Evolutionary conservation across 1,140 invertebrate genomes (phyloP).

Genomic region (Drosophila bifasciata): DNA sequence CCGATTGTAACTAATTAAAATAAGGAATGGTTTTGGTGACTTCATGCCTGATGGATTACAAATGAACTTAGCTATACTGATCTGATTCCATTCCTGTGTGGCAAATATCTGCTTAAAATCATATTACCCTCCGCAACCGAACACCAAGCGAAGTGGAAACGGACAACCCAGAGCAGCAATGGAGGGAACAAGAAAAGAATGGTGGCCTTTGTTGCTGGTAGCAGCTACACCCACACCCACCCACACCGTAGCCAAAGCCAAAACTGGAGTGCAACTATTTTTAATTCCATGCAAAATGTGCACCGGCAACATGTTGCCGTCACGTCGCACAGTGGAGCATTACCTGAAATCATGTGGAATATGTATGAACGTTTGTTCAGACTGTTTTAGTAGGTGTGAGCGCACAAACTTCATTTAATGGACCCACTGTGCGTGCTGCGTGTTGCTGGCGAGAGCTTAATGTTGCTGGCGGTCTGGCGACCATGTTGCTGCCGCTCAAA

Average conservation of each 20-base stretch:
- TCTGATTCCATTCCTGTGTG: too few relatives aligned
- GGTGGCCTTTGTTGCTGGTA: constrained; percentile 60
- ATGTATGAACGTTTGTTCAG: too few relatives aligned
- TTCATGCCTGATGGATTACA: too few relatives aligned
- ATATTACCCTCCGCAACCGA: too few relatives aligned
- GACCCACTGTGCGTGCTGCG: constrained; percentile 4
- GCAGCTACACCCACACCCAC: constrained; percentile 42
- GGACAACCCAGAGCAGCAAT: neutral
- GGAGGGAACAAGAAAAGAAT: constrained; percentile 54
- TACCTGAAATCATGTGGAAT: too few relatives aligned
- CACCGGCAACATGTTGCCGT: constrained; percentile 59
- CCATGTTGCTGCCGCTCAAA: constrained; percentile 53
- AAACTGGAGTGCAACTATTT: constrained; percentile 77
- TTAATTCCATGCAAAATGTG: constrained; percentile 69
- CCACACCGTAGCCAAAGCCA: constrained; percentile 45
- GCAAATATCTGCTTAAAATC: too few relatives aligned
- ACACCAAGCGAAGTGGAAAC: constrained; percentile 8
- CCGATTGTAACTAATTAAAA: too few relatives aligned
- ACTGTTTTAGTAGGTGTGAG: too few relatives aligned
- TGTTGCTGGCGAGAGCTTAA: constrained; percentile 27
- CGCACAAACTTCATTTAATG: too few relatives aligned
- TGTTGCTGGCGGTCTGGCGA: neutral
- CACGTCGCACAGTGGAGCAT: too few relatives aligned
- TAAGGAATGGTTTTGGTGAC: too few relatives aligned
- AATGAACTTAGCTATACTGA: too few relatives aligned